A percentile compares a stretch with the other conserved stretches of the same genome.
phyloP scores from a whole-genome alignment of 2,113 vertebrate species.

The Caranx ignobilis region DNA sequence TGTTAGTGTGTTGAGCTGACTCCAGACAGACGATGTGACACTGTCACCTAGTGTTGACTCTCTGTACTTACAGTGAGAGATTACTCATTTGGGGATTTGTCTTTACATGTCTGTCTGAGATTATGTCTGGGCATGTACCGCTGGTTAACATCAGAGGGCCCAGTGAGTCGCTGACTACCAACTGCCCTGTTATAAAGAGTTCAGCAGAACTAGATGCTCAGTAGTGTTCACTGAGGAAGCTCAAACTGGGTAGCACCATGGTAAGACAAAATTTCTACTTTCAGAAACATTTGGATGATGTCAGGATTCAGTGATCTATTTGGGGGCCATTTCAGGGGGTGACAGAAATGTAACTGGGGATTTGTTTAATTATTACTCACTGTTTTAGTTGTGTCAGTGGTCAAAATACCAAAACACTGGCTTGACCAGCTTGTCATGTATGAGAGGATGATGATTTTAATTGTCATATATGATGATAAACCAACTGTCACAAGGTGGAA shows the following conservation, averaged over 20 bases:
- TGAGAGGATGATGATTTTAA: background rate
- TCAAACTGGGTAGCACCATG: slow-evolving; percentile 45
- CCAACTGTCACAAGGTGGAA: background rate
- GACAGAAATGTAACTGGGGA: background rate
- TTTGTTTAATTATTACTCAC: background rate
- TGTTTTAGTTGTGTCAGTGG: background rate
- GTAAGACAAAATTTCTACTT: slow-evolving; percentile 51
- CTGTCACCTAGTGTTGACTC: slow-evolving; percentile 55
- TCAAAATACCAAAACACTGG: background rate
- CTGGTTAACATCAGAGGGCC: slow-evolving; percentile 37
- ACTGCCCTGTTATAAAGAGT: slow-evolving; percentile 39
- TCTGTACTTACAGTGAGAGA: background rate
- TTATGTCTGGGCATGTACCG: slow-evolving; percentile 82
- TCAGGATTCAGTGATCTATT: background rate
- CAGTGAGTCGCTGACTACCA: slow-evolving; percentile 53
- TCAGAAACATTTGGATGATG: background rate
- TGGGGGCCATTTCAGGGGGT: background rate
- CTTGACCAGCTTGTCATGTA: background rate
- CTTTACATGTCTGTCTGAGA: slow-evolving; percentile 71
- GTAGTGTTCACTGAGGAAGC: slow-evolving; percentile 10
- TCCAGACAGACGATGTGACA: background rate
- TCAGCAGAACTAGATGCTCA: background rate
- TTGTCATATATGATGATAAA: background rate
- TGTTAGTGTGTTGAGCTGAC: background rate
- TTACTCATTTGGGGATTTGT: slow-evolving; percentile 57